These are phyloP conservation scores for Maylandia zebra DNA, from an alignment of 2,113 vertebrate genomes.

Conservation along the genomic window DNA sequence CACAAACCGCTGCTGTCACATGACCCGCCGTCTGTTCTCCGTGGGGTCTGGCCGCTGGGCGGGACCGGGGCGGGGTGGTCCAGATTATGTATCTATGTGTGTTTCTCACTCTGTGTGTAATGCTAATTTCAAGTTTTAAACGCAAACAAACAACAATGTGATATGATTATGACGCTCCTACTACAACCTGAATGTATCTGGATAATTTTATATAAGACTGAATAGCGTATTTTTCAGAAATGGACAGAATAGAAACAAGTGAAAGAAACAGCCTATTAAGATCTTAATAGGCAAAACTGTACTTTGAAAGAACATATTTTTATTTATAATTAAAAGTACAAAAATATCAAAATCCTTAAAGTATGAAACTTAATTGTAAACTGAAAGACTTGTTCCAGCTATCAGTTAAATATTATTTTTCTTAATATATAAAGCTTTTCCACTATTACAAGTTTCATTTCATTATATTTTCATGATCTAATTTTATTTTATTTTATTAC, in stretches of 20 bases:
- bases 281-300: not conserved
- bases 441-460: not conserved
- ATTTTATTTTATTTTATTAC: not conserved
- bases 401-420: not conserved
- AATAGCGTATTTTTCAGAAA: not conserved
- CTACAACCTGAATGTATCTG: not conserved
- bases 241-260: not conserved
- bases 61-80: conserved; percentile 53
- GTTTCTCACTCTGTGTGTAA: not conserved
- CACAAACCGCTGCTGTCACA: conserved; percentile 53
- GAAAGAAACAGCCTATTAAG: not conserved
- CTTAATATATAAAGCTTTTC: not conserved
- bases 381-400: not conserved
- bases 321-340: not conserved
- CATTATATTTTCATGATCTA: not conserved
- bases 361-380: not conserved
- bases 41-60: conserved; percentile 53
- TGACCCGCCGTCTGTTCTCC: conserved; percentile 44
- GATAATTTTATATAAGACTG: not conserved
- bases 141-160: not conserved
- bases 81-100: not conserved
- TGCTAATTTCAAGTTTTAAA: not conserved
- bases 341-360: not conserved
- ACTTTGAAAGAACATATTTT: not conserved
- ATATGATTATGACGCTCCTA: not conserved